Conservation (phyloP, 2,888 invertebrate genomes). For the Leucophenga maculata region DNA sequence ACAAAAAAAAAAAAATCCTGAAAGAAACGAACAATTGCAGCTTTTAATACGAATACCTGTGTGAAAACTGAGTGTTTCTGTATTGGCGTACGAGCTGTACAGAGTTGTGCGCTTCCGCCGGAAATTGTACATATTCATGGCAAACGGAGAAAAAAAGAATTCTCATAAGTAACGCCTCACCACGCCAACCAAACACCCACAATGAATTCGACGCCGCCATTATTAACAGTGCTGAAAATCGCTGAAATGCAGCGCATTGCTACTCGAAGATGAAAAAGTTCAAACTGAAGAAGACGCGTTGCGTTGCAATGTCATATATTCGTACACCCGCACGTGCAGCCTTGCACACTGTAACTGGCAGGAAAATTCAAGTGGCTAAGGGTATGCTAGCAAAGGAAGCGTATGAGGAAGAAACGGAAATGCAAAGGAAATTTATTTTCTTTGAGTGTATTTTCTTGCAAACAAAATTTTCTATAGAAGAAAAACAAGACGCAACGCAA, state of each 20-base stretch:
- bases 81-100: too few species aligned
- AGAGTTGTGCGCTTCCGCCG: slow-evolving; percentile 54
- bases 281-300: not conserved
- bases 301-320: not conserved
- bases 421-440: slow-evolving; percentile 56
- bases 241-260: not conserved
- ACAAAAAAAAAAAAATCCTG: not conserved
- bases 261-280: not conserved
- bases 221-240: slow-evolving; percentile 17
- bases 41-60: slow-evolving; percentile 57
- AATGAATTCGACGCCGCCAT: not conserved
- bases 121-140: slow-evolving; percentile 49
- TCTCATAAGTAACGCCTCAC: not conserved
- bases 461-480: slow-evolving; percentile 23
- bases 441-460: slow-evolving; percentile 33
- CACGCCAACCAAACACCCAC: not conserved
- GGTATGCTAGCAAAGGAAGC: too few species aligned
- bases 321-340: too few species aligned
- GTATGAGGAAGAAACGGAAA: slow-evolving; percentile 49
- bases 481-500: slow-evolving; percentile 23
- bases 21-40: slow-evolving; percentile 21
- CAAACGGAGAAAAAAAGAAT: not conserved
- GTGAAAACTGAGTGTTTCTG: slow-evolving; percentile 33
- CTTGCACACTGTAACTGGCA: too few species aligned
- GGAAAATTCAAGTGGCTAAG: too few species aligned